Evolutionary conservation across 1,140 invertebrate species (phyloP), one percentile per base, ranked within the genome.

Genomic region (Papilio helenus): DNA sequence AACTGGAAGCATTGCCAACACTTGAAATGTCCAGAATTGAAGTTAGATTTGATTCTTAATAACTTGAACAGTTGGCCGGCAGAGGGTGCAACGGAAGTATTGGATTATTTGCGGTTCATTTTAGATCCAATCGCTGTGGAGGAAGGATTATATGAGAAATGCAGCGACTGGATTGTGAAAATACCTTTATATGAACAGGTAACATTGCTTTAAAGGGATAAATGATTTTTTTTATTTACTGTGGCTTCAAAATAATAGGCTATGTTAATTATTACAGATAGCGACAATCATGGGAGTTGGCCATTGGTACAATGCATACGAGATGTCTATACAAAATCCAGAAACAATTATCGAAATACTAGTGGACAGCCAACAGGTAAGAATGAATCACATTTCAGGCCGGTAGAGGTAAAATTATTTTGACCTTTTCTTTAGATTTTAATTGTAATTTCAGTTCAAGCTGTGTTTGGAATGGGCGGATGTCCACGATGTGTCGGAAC

Each of bases 401-500:
- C 49, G 7, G 0, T 1, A 51, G n/a, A 51, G 49, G 44, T 46
- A 46, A 46, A 46, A 16, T 14, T 3, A 46, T 16, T 39, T 34
- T 1, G n/a, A 23, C 3, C 20, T 8, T 58, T 9, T 23, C 1
- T 9, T n/a, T 61, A 14, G 1, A 12, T 23, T 61, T 61, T 26
- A 26, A 34, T 79, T 81, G 84, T 84, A 68, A 83, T 94, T 90
- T 61, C 84, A 96, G 86, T 96, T 95, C 80, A 95, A 96, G 81
- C 82, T 96, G 1, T 96, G 96, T 84, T 89, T 96, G 23, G 94
- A 96, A 71, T 96, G 96, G 96, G 94, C 96, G 18, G 95, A 96
- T 29, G 94, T 95, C 2, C 95, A 94, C 80, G 90, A 88, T 79
- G 90, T 92, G 79, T 95, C 92, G 77, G 89, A 92, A 79, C 89